Evolutionary conservation across 2,888 invertebrate species (phyloP).

Genomic region (Chromoteleia sp.): DNA sequence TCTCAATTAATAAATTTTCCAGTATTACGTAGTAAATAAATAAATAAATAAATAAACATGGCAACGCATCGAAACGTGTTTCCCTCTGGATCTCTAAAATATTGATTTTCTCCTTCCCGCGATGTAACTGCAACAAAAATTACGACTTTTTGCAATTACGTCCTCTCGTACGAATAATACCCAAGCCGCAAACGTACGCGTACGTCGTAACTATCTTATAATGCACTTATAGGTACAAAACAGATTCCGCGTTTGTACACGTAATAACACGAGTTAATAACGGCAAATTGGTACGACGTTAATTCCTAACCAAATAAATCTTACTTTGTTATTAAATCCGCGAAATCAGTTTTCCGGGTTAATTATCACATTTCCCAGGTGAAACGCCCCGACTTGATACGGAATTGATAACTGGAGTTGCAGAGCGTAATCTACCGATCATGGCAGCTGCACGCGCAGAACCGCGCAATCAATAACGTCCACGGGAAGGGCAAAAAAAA

Average conservation of each 20-base stretch:
- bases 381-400: conserved; percentile 13
- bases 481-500: too few relatives aligned
- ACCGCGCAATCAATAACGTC: neutral
- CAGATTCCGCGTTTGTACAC: conserved; percentile 49
- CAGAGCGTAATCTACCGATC: neutral
- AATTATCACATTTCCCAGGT: conserved; percentile 15
- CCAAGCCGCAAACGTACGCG: conserved; percentile 10
- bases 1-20: too few relatives aligned
- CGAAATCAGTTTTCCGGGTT: neutral
- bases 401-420: conserved; percentile 20
- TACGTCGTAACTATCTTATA: conserved; percentile 34
- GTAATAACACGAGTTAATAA: conserved; percentile 51
- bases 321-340: conserved; percentile 6
- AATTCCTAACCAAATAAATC: conserved; percentile 39
- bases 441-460: too few relatives aligned
- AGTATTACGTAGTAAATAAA: too few relatives aligned
- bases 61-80: too few relatives aligned
- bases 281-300: conserved; percentile 24
- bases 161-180: neutral
- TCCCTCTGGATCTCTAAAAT: too few relatives aligned
- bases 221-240: conserved; percentile 48
- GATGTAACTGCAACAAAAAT: too few relatives aligned
- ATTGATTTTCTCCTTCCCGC: neutral
- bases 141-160: too few relatives aligned
- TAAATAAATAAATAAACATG: too few relatives aligned